Percentiles rank a stretch among this genome's conserved stretches.
Conservation (phyloP, 2,888 invertebrate species). For the Dromius quadrimaculatus region DNA sequence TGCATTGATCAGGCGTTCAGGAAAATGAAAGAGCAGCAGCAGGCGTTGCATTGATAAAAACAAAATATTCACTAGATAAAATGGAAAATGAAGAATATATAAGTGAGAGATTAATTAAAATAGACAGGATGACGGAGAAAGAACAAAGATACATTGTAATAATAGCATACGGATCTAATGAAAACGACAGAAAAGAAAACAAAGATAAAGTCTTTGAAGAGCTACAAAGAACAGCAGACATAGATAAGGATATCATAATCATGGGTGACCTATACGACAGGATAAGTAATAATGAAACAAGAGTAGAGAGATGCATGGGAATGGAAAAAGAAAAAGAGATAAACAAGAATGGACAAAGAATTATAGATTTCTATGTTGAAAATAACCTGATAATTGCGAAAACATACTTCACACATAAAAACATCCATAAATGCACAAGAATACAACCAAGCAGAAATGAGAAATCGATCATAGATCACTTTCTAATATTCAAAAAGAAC, state of each 20-base stretch:
- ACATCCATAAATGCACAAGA: too few species aligned
- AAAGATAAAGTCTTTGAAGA: slow-evolving; percentile 11
- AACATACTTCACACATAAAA: too few species aligned
- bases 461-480: too few species aligned
- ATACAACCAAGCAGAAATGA: too few species aligned
- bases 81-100: slow-evolving; percentile 3
- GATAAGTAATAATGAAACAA: too few species aligned
- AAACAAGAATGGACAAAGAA: too few species aligned
- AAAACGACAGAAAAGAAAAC: slow-evolving; percentile 24
- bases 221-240: background rate
- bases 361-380: too few species aligned
- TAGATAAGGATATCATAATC: background rate
- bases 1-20: background rate
- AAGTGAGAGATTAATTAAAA: slow-evolving; percentile 1
- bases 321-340: too few species aligned
- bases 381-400: too few species aligned
- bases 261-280: slow-evolving; percentile 7
- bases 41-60: background rate
- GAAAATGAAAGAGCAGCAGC: background rate
- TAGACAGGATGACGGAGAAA: background rate
- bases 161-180: slow-evolving; percentile 11
- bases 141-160: background rate
- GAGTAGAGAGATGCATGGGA: too few species aligned
- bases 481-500: too few species aligned
- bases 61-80: background rate